phyloP scores from a whole-genome alignment of 2,113 vertebrate species.

The Oxygymnocypris stewartii region DNA sequence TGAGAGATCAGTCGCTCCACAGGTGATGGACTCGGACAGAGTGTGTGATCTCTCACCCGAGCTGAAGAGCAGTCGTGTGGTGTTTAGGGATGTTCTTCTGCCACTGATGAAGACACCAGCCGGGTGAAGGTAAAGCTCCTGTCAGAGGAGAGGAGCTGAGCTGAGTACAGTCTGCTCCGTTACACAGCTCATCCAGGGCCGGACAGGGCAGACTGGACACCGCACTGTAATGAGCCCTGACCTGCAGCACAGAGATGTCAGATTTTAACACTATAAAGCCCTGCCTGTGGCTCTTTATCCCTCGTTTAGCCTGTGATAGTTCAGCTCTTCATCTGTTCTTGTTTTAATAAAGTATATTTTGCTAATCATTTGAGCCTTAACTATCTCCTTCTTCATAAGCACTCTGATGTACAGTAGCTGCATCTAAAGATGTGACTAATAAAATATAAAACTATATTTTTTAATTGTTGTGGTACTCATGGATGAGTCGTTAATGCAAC shows the following conservation, averaged over 20 bases:
- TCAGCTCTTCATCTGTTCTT: too few relatives aligned
- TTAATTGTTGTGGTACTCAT: background rate
- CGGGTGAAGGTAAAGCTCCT: conserved; percentile 58
- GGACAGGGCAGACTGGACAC: conserved; percentile 61
- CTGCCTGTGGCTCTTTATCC: too few relatives aligned
- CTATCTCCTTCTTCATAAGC: too few relatives aligned
- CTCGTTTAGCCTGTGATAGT: too few relatives aligned
- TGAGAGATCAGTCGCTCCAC: background rate
- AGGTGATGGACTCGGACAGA: background rate
- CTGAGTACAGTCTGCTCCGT: conserved; percentile 56
- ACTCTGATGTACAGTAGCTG: too few relatives aligned
- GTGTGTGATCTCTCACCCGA: conserved; percentile 61
- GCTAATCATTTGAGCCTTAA: too few relatives aligned
- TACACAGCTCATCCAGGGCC: conserved; percentile 48
- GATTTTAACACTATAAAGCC: background rate
- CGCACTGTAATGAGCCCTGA: conserved; percentile 67
- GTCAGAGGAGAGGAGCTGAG: conserved; percentile 46
- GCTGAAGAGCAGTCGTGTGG: conserved; percentile 50
- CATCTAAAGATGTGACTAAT: too few relatives aligned
- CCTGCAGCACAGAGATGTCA: conserved; percentile 52
- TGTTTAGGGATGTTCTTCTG: conserved; percentile 63
- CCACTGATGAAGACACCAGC: conserved; percentile 75
- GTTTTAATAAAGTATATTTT: too few relatives aligned
- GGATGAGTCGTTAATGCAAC: too few relatives aligned
- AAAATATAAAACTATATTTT: too few relatives aligned